Evolutionary conservation across 2,797 vertebrate species (phyloP), one percentile per base, ranked within the genome.

Genomic region (Gadopsis bispinosus): DNA sequence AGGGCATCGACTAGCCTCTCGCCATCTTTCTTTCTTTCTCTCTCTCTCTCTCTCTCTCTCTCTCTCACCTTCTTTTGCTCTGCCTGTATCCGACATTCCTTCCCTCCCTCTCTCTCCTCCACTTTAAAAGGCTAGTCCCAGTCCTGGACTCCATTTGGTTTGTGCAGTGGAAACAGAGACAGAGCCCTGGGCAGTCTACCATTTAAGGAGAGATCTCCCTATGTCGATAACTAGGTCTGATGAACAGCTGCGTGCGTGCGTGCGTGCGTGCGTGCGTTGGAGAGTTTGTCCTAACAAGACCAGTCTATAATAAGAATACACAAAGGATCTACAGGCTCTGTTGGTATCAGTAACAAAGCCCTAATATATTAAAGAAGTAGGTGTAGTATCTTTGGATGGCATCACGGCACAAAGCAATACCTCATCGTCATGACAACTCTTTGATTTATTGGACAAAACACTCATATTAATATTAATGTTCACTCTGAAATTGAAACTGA

Each of bases 141-240:
- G 81, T 84, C 77, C 84, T 84, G 81, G 84, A 90, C 88, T 89
- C 76, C 69, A 86, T 88, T 89, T 90, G 73, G 79, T 83, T 81
- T 81, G 80, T 77, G 80, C 83, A 75, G 81, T 90, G 91, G 89
- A 92, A 92, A 91, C 76, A 88, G 75, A 86, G 58, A 86, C 89
- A 80, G 61, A 75, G 86, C 88, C 77, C 83, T 64, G 84, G 87
- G 87, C 83, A 84, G 91, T 94, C 90, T 82, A 93, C 93, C 93
- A 93, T 95, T 93, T 94, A 95, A 92, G 94, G 94, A 93, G 79
- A 93, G 89, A 92, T 94, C 90, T 89, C 84, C 81, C 79, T 69
- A 87, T 86, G 88, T 92, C 85, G 82, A 93, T 91, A 89, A 89
- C 88, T 83, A 74, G 80, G 88, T 86, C 87, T 87, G 88, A 90